Evolutionary conservation across 2,113 vertebrate genomes (phyloP), one percentile per base, ranked within the genome.

Genomic region (Narcine bancroftii): DNA sequence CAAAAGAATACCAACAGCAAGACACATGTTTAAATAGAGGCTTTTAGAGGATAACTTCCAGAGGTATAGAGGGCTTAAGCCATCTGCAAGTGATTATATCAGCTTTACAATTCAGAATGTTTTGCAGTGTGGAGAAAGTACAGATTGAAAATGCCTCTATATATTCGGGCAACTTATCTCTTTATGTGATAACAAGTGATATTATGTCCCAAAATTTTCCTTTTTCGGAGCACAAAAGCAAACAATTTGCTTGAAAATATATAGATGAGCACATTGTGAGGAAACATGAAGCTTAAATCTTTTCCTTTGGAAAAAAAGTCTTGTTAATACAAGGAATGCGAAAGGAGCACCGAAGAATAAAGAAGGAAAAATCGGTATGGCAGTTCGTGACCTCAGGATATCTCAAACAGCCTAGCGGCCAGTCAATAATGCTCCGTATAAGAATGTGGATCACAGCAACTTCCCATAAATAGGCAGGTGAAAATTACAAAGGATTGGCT

Each of bases 31-130:
- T 63, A 87, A 87, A 60, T 13, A 36, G 33, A 60, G 21, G 53
- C 81, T 63, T 87, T 87, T 24, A 60, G 33, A 87, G 33, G 81
- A 63, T 87, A 60, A 60, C 60, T 87, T 87, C 81, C 53, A 36
- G 81, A 87, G 53, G 53, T 60, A n/a, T 87, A 19, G 53, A 60
- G 60, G n/a, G 53, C 1, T 17, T 69, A 21, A n/a, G 15, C 81
- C 81, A 60, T 87, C 81, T 87, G 81, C 53, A 87, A 87, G 53
- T 60, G n/a, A 87, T 87, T 87, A 87, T 87, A 33, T 87, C 53
- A 60, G 13, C 19, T 87, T 87, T 87, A 60, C 53, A 87, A 87
- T 60, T 87, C 81, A 63, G 53, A 87, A 56, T 36, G 13, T 36
- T 87, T 87, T 17, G 19, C 56, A 87, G 33, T 87, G 81, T 60